phyloP scores from a whole-genome alignment of 1,140 invertebrate genomes.

The Anastrepha ludens region DNA sequence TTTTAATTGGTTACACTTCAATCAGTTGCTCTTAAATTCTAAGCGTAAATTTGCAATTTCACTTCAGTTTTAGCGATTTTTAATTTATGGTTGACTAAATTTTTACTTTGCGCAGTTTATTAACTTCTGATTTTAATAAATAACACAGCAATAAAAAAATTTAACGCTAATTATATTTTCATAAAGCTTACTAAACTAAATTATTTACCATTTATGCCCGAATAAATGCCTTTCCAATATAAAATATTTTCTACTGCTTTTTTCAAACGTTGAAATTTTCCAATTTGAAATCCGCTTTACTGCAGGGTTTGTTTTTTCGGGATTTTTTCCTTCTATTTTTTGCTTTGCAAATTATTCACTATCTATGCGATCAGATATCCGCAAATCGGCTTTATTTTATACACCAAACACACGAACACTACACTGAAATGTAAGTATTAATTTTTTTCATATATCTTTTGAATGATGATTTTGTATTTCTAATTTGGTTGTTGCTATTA shows the following conservation, averaged over 20 bases:
- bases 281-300: no score
- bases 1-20: no score
- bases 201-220: conserved; percentile 31
- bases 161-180: neutral
- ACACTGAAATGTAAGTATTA: neutral
- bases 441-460: neutral
- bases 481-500: neutral
- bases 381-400: conserved; percentile 27
- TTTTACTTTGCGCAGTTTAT: no score
- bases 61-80: no score
- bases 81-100: no score
- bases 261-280: neutral
- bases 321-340: neutral
- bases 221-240: neutral
- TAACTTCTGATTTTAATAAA: no score
- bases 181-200: neutral
- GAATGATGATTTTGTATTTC: neutral
- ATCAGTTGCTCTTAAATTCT: no score
- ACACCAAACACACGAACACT: neutral
- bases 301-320: neutral
- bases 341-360: neutral
- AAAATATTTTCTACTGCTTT: neutral
- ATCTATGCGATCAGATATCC: neutral
- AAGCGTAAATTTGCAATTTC: no score
- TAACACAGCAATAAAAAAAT: no score